A percentile compares a stretch with the other conserved stretches of the same genome.
Evolutionary conservation across 1,140 invertebrate genomes (phyloP).

Genomic region (Drosophila nannoptera): DNA sequence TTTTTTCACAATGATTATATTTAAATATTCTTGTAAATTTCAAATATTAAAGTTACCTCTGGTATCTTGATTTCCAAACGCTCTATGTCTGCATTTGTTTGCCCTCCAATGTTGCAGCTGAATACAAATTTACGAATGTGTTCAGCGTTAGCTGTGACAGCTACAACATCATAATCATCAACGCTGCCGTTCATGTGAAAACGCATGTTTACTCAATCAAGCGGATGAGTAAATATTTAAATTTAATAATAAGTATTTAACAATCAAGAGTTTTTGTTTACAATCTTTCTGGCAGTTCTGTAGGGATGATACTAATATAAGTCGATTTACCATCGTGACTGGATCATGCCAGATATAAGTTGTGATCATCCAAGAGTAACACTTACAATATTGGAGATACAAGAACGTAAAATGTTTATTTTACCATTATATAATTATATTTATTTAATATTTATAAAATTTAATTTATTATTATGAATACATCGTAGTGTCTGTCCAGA

Average conservation of each 20-base stretch:
- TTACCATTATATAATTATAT: no score
- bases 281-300: conserved; percentile 54
- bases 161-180: conserved; percentile 58
- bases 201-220: conserved; percentile 64
- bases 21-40: neutral
- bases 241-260: conserved; percentile 29
- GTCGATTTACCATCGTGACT: neutral
- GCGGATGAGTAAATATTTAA: conserved; percentile 18
- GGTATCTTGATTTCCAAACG: conserved; percentile 88
- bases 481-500: no score
- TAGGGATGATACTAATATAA: conserved; percentile 22
- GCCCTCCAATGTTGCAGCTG: conserved; percentile 81
- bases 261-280: conserved; percentile 55
- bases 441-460: no score
- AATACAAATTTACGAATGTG: conserved; percentile 91
- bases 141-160: conserved; percentile 80
- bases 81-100: conserved; percentile 72
- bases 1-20: conserved; percentile 8
- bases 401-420: neutral
- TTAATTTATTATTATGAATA: no score
- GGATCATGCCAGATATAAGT: neutral
- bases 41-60: conserved; percentile 77
- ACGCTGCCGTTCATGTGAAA: conserved; percentile 70
- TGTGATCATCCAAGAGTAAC: neutral
- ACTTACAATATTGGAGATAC: conserved; percentile 6